Base-by-base conservation (phyloP, 2,797 vertebrate species). In the Microhierax caerulescens region DNA sequence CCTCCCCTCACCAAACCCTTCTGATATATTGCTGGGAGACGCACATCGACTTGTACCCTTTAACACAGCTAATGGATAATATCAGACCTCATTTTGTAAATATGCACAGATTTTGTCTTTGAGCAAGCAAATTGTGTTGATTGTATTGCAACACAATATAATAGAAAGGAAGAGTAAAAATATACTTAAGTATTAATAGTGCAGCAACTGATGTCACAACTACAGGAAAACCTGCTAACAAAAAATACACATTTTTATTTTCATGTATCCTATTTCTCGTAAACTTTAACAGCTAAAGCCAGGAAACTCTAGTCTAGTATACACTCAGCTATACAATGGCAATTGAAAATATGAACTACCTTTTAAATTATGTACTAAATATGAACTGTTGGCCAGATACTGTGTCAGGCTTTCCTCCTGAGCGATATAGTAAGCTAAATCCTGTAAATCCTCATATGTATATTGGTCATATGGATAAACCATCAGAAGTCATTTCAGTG, bases 31-130 rank as follows among this genome's bases (percentile, higher is more conserved):
- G 5, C 15, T 51, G 70, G 12, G 27, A 57, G 22, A 50, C 43
- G 34, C 18, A 74, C 3, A 8, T 30, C 72, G 28, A 24, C 15
- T 65, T 69, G 17, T 28, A 45, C 13, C 9, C 18, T 81, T 64
- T 75, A 41, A 80, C 32, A 36, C 3, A 54, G 36, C 1, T 59
- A 65, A 8, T 11, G 9, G n/a, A 7, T 17, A 53, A 50, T 47
- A 51, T 30, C 8, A 65, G 53, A 69, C 6, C 7, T 75, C 4
- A 34, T 83, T 77, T 70, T 1, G 0, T 61, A 88, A 85, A 57
- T 21, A 36, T 0, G 3, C 8, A 64, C 3, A 59, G 24, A 54
- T 84, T 78, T 91, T 0, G 0, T 57, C 75, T 74, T 68, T 61
- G 30, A 93, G 27, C 5, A 78, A 61, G 10, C 3, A 68, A 65